Conservation (phyloP, 2,888 invertebrate genomes). For the Blomia tropicalis region DNA sequence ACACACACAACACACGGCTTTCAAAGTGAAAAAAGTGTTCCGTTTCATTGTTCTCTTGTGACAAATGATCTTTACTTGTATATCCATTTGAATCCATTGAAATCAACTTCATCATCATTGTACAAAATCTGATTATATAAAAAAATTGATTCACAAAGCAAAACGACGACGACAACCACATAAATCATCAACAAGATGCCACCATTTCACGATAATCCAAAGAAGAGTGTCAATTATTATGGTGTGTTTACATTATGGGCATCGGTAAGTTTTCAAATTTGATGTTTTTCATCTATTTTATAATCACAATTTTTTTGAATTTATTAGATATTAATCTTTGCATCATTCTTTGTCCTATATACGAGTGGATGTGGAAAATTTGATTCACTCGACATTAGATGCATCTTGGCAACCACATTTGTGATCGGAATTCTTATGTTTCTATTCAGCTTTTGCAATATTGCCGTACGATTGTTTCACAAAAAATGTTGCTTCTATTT, state of each 20-base stretch:
- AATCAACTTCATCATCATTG: too few species aligned
- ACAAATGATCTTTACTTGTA: too few species aligned
- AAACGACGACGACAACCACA: too few species aligned
- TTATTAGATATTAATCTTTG: neutral
- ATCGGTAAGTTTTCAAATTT: neutral
- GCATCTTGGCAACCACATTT: neutral
- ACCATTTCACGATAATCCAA: neutral
- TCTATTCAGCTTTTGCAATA: slow-evolving; percentile 11
- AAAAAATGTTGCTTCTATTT: slow-evolving; percentile 5
- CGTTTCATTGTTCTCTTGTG: too few species aligned
- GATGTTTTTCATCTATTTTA: neutral
- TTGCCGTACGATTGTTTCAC: slow-evolving; percentile 1
- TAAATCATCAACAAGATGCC: slow-evolving; percentile 10
- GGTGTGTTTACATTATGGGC: slow-evolving; percentile 12
- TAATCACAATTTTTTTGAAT: neutral
- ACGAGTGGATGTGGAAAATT: slow-evolving; percentile 7
- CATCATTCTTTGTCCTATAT: slow-evolving; percentile 3
- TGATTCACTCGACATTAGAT: neutral
- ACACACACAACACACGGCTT: too few species aligned
- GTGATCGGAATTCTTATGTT: neutral
- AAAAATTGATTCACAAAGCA: too few species aligned
- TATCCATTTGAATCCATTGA: too few species aligned
- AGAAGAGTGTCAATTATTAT: slow-evolving; percentile 13
- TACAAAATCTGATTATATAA: too few species aligned
- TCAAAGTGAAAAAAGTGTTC: too few species aligned